phyloP scores from a whole-genome alignment of 2,888 invertebrate species.

The Idaea straminata region DNA sequence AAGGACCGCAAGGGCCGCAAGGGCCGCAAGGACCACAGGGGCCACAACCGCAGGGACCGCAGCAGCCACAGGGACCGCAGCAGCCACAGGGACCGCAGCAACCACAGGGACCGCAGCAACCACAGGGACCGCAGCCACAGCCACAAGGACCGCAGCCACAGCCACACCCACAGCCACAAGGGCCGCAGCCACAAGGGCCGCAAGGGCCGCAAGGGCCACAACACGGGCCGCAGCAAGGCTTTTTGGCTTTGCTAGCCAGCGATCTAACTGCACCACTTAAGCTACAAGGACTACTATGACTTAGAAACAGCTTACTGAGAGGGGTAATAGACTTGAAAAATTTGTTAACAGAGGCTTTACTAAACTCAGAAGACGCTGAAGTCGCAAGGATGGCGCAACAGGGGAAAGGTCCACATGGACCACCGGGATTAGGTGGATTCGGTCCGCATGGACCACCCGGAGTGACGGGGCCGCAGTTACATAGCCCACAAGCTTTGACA shows the following conservation, averaged over 20 bases:
- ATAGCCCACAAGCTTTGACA: conserved; percentile 39
- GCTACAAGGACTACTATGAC: conserved; percentile 26
- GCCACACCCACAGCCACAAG: conserved; percentile 21
- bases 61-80: conserved; percentile 12
- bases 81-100: conserved; percentile 21
- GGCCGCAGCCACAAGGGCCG: conserved; percentile 21
- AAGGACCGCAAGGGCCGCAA: conserved; percentile 15
- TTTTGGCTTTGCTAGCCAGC: background rate
- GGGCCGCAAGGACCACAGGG: conserved; percentile 17
- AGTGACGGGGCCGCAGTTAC: conserved; percentile 13
- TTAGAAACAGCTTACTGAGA: conserved; percentile 32
- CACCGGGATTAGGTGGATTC: conserved; percentile 21
- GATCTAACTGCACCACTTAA: conserved; percentile 8
- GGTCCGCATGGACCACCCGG: conserved; percentile 33
- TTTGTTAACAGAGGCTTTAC: conserved; percentile 8
- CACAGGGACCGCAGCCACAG: conserved; percentile 11
- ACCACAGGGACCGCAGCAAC: conserved; percentile 12
- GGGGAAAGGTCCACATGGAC: conserved; percentile 20
- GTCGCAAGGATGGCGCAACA: conserved; percentile 19
- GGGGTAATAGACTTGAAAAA: conserved; percentile 24
- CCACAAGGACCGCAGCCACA: conserved; percentile 28
- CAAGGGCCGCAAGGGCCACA: conserved; percentile 26
- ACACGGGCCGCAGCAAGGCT: conserved; percentile 15
- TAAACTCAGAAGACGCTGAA: conserved; percentile 5
- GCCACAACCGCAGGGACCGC: conserved; percentile 4